phyloP scores from a whole-genome alignment of 2,797 vertebrate genomes.

The Podarcis siculus region DNA sequence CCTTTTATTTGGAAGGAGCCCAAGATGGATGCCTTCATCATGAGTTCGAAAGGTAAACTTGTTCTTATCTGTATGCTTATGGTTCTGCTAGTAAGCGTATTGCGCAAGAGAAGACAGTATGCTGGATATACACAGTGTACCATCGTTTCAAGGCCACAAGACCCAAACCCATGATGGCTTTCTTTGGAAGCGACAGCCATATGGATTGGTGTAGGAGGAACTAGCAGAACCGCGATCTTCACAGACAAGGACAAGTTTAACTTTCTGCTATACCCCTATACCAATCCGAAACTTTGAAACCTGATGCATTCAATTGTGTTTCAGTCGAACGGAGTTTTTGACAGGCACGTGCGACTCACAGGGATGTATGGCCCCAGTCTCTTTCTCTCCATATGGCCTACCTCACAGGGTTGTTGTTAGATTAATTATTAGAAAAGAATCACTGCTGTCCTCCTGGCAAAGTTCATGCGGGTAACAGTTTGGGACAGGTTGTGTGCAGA shows the following conservation, averaged over 20 bases:
- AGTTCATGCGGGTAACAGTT: too few relatives aligned
- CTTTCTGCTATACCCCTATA: conserved; percentile 86
- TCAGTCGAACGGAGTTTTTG: background rate
- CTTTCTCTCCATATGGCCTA: too few relatives aligned
- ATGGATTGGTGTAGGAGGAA: conserved; percentile 85
- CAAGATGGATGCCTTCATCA: conserved; percentile 79
- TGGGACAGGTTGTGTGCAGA: too few relatives aligned
- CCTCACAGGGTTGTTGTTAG: too few relatives aligned
- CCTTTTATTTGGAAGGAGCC: conserved; percentile 75
- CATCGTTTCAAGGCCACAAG: conserved; percentile 54
- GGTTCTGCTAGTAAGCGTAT: conserved; percentile 82
- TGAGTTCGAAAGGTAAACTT: conserved; percentile 85
- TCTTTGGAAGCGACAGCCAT: conserved; percentile 69
- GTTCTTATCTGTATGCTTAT: conserved; percentile 84
- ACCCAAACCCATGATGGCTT: conserved; percentile 67
- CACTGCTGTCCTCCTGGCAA: too few relatives aligned
- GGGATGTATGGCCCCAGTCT: too few relatives aligned
- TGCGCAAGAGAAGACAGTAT: conserved; percentile 41
- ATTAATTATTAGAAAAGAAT: too few relatives aligned
- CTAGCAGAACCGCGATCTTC: conserved; percentile 84
- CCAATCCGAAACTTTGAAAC: conserved; percentile 78
- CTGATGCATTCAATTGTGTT: conserved; percentile 24
- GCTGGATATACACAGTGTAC: conserved; percentile 56
- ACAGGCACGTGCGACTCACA: too few relatives aligned
- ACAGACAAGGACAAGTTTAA: conserved; percentile 87